A percentile compares a stretch with the other conserved stretches of the same genome.
These are phyloP conservation scores for Caenorhabditis doughertyi DNA, from an alignment of 2,888 invertebrate genomes.

Conservation along the genomic window DNA sequence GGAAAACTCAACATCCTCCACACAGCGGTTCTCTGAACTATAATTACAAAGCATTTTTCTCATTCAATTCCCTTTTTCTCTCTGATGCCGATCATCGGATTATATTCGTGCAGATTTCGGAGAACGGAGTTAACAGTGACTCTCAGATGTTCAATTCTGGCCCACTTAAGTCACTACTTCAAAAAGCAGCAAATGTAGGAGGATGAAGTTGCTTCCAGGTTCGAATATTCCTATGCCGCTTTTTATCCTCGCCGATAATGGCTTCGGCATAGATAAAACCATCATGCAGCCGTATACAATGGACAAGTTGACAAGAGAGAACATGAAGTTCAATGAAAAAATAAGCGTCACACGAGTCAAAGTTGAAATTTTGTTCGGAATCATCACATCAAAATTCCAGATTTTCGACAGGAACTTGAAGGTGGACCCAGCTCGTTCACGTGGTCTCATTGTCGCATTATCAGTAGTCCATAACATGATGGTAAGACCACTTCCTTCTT, in stretches of 20 bases:
- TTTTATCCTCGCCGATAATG: conserved; percentile 13
- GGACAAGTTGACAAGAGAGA: background rate
- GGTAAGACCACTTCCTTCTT: background rate
- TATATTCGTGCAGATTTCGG: conserved; percentile 7
- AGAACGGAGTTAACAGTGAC: background rate
- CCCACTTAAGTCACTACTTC: background rate
- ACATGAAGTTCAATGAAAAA: background rate
- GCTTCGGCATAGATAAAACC: background rate
- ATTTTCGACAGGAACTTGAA: background rate
- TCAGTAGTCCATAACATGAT: background rate
- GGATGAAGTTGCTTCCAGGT: background rate
- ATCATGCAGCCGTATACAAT: background rate
- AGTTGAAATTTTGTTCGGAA: conserved; percentile 4
- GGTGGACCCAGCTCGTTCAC: background rate
- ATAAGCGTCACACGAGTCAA: conserved; percentile 1
- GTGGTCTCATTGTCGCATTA: background rate
- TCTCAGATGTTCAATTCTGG: conserved; percentile 4
- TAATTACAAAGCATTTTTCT: too few relatives aligned
- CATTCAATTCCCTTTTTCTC: background rate
- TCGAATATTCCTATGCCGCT: background rate
- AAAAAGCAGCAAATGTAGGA: background rate
- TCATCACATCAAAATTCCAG: background rate
- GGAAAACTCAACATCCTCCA: too few relatives aligned
- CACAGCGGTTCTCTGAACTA: too few relatives aligned
- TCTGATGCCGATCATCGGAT: background rate